These are phyloP conservation scores for Cephalopholis sonnerati DNA, from an alignment of 2,113 vertebrate genomes.

Conservation along the genomic window DNA sequence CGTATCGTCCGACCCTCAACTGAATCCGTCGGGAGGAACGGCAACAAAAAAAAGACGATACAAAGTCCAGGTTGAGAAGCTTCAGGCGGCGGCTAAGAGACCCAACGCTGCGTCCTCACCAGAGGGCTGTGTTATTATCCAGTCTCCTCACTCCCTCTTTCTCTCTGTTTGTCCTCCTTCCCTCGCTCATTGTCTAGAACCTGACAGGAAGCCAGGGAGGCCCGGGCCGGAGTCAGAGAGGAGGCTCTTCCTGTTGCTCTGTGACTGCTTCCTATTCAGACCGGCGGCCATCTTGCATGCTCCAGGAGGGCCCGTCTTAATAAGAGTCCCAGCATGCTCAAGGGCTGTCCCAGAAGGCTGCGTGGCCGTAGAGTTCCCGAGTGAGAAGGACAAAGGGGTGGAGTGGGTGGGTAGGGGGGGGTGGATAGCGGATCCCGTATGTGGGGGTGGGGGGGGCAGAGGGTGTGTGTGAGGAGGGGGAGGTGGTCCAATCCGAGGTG, in stretches of 20 bases:
- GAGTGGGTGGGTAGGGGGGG: background rate
- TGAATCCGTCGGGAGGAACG: slow-evolving; percentile 57
- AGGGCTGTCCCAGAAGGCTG: slow-evolving; percentile 78
- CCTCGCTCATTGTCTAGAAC: slow-evolving; percentile 81
- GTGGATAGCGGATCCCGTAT: slow-evolving; percentile 19
- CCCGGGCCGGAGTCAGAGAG: slow-evolving; percentile 77
- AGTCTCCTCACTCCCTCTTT: slow-evolving; percentile 63
- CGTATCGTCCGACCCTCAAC: slow-evolving; percentile 25
- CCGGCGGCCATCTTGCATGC: slow-evolving; percentile 77
- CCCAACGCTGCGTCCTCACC: slow-evolving; percentile 30
- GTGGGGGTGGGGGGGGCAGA: background rate
- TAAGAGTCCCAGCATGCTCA: slow-evolving; percentile 78
- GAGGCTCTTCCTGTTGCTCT: slow-evolving; percentile 82
- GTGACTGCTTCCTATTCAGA: slow-evolving; percentile 79
- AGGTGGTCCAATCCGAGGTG: slow-evolving; percentile 65
- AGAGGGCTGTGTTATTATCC: slow-evolving; percentile 54
- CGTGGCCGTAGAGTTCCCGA: slow-evolving; percentile 59
- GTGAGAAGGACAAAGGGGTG: slow-evolving; percentile 15
- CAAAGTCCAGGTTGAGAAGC: slow-evolving; percentile 63
- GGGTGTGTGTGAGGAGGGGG: slow-evolving; percentile 9
- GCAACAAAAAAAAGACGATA: slow-evolving; percentile 1
- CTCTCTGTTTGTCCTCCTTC: slow-evolving; percentile 57
- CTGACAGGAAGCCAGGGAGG: slow-evolving; percentile 81
- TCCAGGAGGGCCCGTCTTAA: slow-evolving; percentile 74
- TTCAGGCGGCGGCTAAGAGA: slow-evolving; percentile 67